A percentile compares a stretch with the other conserved stretches of the same genome.
phyloP scores from a whole-genome alignment of 2,797 vertebrate genomes.

The Anolis apletophallus region DNA sequence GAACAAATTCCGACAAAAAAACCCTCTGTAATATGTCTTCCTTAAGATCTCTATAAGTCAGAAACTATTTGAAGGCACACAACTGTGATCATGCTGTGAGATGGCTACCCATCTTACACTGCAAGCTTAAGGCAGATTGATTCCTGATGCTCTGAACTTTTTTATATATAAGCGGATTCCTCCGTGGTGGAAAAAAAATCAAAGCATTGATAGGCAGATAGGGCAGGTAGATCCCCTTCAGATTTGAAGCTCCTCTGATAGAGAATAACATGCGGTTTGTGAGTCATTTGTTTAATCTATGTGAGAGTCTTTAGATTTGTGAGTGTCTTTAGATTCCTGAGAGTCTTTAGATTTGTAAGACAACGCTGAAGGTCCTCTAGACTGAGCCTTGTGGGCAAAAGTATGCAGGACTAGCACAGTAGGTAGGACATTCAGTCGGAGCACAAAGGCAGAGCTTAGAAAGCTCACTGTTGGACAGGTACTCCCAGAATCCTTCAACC shows the following conservation, averaged over 20 bases:
- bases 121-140: background rate
- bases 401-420: background rate
- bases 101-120: background rate
- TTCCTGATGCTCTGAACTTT: background rate
- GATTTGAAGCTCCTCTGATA: background rate
- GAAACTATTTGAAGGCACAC: background rate
- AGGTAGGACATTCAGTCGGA: background rate
- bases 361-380: background rate
- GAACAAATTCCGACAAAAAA: no score
- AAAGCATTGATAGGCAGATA: background rate
- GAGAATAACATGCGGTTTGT: background rate
- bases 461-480: no score
- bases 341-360: background rate
- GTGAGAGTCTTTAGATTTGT: background rate
- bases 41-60: no score
- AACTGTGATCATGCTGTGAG: background rate
- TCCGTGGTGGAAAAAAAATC: background rate
- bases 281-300: background rate
- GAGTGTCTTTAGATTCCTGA: no score
- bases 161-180: fast-evolving
- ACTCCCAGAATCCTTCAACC: background rate
- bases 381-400: constrained; percentile 5
- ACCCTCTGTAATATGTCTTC: background rate
- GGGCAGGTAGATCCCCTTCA: fast-evolving
- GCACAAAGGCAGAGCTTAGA: no score